Conservation (phyloP, 2,113 vertebrate genomes). For the Thamnaconus septentrionalis region DNA sequence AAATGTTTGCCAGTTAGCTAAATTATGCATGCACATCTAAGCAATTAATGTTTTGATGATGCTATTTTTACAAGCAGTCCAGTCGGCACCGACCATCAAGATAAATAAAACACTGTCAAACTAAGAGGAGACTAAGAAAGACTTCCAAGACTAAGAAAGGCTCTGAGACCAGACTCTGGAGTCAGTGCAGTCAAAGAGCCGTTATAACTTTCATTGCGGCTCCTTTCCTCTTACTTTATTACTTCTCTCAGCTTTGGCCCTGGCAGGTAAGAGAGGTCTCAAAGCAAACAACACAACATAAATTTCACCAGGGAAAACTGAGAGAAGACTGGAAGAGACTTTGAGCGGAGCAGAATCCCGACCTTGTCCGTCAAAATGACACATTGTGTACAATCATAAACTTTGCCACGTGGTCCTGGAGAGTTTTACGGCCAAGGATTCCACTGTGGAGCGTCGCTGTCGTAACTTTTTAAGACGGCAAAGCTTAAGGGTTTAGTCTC, state of each 20-base stretch:
- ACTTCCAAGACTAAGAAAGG: too few species aligned
- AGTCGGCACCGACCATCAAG: too few species aligned
- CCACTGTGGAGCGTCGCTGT: neutral
- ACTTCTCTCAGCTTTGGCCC: slow-evolving; percentile 38
- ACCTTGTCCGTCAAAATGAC: slow-evolving; percentile 48
- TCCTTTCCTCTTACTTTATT: slow-evolving; percentile 43
- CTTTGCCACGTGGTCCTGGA: slow-evolving; percentile 1
- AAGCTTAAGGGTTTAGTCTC: too few species aligned
- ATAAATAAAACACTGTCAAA: too few species aligned
- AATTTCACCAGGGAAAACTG: slow-evolving; percentile 38
- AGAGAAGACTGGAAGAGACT: slow-evolving; percentile 28
- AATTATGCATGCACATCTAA: too few species aligned
- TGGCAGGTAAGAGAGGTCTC: slow-evolving; percentile 28
- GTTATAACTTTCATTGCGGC: slow-evolving; percentile 46
- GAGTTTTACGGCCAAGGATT: slow-evolving; percentile 7
- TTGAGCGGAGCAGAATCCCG: slow-evolving; percentile 14
- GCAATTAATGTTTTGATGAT: too few species aligned
- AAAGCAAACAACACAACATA: slow-evolving; percentile 44
- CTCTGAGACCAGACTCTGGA: neutral
- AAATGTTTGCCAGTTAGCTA: too few species aligned
- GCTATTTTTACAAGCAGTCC: too few species aligned
- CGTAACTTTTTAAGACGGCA: neutral
- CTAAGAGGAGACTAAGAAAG: too few species aligned
- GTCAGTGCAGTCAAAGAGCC: slow-evolving; percentile 6
- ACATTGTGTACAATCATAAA: slow-evolving; percentile 17